Percentiles rank a stretch among this genome's conserved stretches.
phyloP scores from a whole-genome alignment of 2,113 vertebrate genomes.

The Zapornia atra region DNA sequence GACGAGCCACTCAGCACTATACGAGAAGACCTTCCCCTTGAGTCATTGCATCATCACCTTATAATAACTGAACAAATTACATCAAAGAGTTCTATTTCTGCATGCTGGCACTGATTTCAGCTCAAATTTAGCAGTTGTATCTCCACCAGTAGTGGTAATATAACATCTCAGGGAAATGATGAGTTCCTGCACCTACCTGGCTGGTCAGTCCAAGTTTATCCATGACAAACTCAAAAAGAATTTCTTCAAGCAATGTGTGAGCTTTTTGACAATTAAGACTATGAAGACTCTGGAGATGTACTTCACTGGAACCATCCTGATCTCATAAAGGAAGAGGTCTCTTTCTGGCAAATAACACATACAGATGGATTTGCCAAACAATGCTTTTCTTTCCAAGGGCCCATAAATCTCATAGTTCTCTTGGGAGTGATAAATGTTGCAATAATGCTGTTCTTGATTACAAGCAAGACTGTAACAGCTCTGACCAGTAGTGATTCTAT shows the following conservation, averaged over 20 bases:
- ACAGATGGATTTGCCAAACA: not conserved
- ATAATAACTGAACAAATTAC: not conserved
- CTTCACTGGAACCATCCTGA: not conserved
- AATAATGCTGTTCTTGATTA: slow-evolving; percentile 34
- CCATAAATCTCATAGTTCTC: not conserved
- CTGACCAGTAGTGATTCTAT: slow-evolving; percentile 25
- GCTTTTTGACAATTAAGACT: not conserved
- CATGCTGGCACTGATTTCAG: not conserved
- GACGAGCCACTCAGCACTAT: not conserved
- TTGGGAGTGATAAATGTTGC: slow-evolving; percentile 28
- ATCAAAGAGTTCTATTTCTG: not conserved
- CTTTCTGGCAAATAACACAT: not conserved
- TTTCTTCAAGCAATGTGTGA: not conserved
- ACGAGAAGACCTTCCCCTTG: not conserved
- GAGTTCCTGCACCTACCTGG: not conserved
- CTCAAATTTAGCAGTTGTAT: not conserved
- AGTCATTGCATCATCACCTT: not conserved
- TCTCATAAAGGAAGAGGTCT: not conserved
- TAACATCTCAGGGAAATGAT: not conserved
- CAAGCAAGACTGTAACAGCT: slow-evolving; percentile 4
- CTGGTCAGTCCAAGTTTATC: not conserved
- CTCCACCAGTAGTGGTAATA: not conserved
- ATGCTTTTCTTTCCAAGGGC: not conserved
- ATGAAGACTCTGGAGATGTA: not conserved
- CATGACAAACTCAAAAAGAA: not conserved